phyloP scores from a whole-genome alignment of 1,140 invertebrate genomes.

The Bradysia coprophila region DNA sequence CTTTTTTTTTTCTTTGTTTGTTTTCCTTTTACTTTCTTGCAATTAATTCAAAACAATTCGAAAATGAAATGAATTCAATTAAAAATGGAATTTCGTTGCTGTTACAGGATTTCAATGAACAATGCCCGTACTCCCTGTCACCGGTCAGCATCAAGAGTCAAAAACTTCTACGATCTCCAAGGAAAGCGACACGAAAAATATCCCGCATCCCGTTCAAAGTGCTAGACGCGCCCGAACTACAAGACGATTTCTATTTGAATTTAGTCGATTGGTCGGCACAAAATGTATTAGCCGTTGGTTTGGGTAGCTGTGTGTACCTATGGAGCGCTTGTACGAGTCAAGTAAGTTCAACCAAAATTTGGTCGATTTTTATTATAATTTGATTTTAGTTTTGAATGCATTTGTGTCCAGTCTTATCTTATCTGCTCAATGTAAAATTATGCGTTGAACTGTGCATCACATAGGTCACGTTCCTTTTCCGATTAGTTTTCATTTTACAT shows the following conservation, averaged over 20 bases:
- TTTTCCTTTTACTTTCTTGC: no score
- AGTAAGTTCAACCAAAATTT: constrained; percentile 26
- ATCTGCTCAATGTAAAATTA: neutral
- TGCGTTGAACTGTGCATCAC: no score
- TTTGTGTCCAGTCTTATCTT: neutral
- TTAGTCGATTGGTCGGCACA: constrained; percentile 98
- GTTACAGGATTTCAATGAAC: constrained; percentile 38
- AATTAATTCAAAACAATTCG: no score
- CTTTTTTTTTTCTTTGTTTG: no score
- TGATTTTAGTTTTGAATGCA: neutral
- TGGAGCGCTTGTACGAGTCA: constrained; percentile 99
- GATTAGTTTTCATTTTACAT: no score
- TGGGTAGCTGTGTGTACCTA: constrained; percentile 95
- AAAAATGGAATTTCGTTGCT: no score
- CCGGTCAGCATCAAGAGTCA: constrained; percentile 89
- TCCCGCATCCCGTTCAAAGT: constrained; percentile 96
- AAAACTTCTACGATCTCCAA: constrained; percentile 77
- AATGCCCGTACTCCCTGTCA: constrained; percentile 76
- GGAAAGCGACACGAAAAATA: constrained; percentile 91
- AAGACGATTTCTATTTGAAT: constrained; percentile 99
- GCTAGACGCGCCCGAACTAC: constrained; percentile 93
- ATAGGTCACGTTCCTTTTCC: no score
- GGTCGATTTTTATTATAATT: neutral
- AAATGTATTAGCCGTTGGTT: constrained; percentile 95
- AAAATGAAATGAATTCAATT: no score